Evolutionary conservation across 2,888 invertebrate genomes (phyloP).

Genomic region (Maniola hyperantus): DNA sequence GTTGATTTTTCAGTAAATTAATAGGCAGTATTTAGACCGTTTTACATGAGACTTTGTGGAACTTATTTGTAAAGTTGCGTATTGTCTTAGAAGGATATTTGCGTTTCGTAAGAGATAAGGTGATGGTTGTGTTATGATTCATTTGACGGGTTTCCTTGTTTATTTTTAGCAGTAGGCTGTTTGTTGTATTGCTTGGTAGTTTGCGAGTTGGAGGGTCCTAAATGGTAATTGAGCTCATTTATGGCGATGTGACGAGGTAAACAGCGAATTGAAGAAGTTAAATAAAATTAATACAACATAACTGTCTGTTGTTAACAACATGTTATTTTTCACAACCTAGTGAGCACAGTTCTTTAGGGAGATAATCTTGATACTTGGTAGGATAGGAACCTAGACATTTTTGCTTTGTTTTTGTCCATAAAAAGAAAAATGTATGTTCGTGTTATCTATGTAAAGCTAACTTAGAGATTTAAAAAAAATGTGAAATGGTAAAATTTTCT

Average conservation of each 20-base stretch:
- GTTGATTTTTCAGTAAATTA: conserved; percentile 42
- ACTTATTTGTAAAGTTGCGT: conserved; percentile 72
- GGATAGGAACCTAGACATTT: too few species aligned
- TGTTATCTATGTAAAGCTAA: too few species aligned
- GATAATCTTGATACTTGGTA: neutral
- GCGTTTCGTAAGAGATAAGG: conserved; percentile 70
- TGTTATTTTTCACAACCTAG: neutral
- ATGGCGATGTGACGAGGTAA: conserved; percentile 7
- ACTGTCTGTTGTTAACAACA: neutral
- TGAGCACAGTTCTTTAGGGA: neutral
- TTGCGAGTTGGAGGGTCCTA: conserved; percentile 34
- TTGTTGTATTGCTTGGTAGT: conserved; percentile 49
- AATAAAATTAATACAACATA: too few species aligned
- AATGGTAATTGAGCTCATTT: conserved; percentile 20
- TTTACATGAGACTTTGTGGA: conserved; percentile 57
- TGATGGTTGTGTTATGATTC: conserved; percentile 55
- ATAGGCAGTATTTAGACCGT: conserved; percentile 41
- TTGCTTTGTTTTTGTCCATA: too few species aligned
- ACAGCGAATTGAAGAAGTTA: conserved; percentile 1
- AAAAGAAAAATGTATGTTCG: too few species aligned
- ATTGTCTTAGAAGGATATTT: conserved; percentile 72
- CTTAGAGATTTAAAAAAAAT: too few species aligned
- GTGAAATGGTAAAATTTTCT: too few species aligned
- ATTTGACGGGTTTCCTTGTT: conserved; percentile 53
- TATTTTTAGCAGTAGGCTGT: conserved; percentile 65